These are phyloP conservation scores for Rhinoptilus africanus DNA, from an alignment of 2,113 vertebrate species.

Conservation along the genomic window DNA sequence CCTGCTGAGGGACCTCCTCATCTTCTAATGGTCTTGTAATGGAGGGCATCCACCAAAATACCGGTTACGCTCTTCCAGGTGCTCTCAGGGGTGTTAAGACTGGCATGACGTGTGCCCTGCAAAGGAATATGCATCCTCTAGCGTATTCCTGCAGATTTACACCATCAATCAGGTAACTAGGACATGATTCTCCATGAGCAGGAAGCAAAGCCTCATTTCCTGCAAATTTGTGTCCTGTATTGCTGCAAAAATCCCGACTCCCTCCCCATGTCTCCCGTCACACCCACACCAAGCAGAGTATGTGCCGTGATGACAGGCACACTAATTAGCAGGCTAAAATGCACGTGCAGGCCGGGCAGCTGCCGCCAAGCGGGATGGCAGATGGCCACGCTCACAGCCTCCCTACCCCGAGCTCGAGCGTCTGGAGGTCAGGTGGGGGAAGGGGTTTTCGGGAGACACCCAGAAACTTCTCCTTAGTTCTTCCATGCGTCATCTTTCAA, in stretches of 20 bases:
- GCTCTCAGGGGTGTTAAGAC: background rate
- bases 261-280: background rate
- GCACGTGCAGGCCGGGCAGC: background rate
- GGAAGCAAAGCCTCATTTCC: slow-evolving; percentile 3
- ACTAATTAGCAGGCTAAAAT: background rate
- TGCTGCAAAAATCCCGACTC: background rate
- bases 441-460: background rate
- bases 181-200: background rate
- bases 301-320: background rate
- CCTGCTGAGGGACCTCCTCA: background rate
- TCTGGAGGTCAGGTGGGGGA: background rate
- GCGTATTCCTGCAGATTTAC: background rate
- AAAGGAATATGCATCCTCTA: background rate
- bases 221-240: background rate
- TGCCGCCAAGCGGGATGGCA: background rate
- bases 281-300: background rate
- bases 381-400: background rate
- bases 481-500: background rate
- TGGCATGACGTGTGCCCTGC: background rate
- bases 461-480: background rate
- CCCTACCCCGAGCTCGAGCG: background rate
- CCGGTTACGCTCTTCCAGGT: background rate
- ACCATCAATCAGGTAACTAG: background rate
- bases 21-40: background rate
- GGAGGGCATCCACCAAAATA: background rate